Evolutionary conservation across 2,797 vertebrate genomes (phyloP).

Genomic region (Chelonia mydas): DNA sequence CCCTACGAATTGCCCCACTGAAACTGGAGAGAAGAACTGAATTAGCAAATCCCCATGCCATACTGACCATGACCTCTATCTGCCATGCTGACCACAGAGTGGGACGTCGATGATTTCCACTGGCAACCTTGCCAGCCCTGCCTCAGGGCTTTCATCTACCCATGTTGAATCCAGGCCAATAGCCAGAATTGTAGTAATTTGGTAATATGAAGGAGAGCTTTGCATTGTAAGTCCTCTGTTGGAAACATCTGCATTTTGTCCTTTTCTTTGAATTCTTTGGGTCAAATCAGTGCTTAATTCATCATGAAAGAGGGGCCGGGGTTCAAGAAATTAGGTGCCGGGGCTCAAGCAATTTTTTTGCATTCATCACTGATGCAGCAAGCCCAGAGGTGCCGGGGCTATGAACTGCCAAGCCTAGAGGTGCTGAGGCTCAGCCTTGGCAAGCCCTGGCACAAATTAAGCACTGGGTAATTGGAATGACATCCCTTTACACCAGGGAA

Average conservation of each 20-base stretch:
- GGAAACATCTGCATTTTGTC: not conserved
- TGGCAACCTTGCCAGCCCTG: not conserved
- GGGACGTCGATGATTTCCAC: not conserved
- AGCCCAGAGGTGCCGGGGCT: no score
- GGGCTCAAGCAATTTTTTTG: no score
- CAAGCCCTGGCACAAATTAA: no score
- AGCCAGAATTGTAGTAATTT: not conserved
- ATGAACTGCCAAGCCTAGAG: no score
- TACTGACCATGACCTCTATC: not conserved
- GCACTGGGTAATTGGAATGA: not conserved
- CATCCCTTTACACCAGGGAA: conserved; percentile 30
- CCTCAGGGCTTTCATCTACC: not conserved
- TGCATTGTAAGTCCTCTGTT: not conserved
- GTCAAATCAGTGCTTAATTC: not conserved
- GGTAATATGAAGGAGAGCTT: not conserved
- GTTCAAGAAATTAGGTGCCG: no score
- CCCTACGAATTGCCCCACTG: not conserved
- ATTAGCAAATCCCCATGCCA: not conserved
- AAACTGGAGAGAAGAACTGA: not conserved
- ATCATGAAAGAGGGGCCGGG: no score
- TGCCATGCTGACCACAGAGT: not conserved
- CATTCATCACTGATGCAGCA: no score
- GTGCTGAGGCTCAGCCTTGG: no score
- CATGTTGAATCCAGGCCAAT: not conserved
- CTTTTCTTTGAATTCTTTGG: not conserved